Base-by-base conservation (phyloP, 2,797 vertebrate genomes). In the Hoplostethus mediterraneus region DNA sequence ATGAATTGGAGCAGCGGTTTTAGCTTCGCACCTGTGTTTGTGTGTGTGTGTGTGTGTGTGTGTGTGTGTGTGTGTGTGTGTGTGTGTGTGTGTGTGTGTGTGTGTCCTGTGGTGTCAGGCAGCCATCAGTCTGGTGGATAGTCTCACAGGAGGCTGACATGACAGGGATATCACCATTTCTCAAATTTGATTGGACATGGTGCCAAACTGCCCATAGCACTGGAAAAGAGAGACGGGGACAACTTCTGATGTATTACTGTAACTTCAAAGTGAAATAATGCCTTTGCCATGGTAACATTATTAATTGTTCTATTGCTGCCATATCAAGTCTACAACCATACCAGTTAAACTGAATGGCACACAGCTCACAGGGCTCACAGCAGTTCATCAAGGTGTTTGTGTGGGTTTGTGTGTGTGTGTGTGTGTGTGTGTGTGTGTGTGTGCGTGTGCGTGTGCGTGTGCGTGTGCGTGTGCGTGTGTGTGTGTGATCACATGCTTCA, bases 1-100 rank as follows among this genome's bases (percentile, higher is more conserved):
- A 83, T 74, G 59, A 84, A 87, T 65, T 66, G 36, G 53, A 72
- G 70, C 45, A 0, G 42, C 11, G 2, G 48, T 71, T 85, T 63
- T 38, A 67, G 56, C 58, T 64, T 44, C 69, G 77, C 87, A 90
- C 83, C 88, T 89, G 83, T 67, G 73, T 31, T 38, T 68, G n/a
- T 40, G 2, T 63, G 45, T 58, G 49, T 57, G 52, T 62, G 58
- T 53, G 59, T 54, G 53, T 63, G 25, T 54, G 53, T 61, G 36
- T 70, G 47, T 44, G 21, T 45, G 45, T 36, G 33, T 69, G 62
- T 28, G 48, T 53, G 31, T 28, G 33, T 54, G 25, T 17, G 21
- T 66, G 38, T 45, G 51, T 45, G 63, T 54, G 51, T 53, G 49
- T 54, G 56, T 49, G 42, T 49, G 40, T 64, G 56, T 54, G 21